phyloP scores from a whole-genome alignment of 2,888 invertebrate genomes.

The Lithophane leautieri region DNA sequence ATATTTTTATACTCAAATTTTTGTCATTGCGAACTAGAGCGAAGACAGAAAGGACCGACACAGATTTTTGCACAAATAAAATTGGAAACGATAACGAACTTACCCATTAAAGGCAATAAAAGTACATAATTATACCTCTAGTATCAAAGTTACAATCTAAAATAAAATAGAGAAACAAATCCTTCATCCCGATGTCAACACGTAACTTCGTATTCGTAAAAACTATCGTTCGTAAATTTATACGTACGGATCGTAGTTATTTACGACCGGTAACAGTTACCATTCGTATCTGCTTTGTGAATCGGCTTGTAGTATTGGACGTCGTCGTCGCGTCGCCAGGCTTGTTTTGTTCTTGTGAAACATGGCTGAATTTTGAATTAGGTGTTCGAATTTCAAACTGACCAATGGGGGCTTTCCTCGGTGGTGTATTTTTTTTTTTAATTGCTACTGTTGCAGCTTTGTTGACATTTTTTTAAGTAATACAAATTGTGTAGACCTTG shows the following conservation, averaged over 20 bases:
- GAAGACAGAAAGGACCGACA: neutral
- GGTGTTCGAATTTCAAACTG: conserved; percentile 44
- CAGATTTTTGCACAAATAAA: neutral
- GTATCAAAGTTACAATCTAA: neutral
- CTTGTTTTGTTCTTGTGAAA: conserved; percentile 56
- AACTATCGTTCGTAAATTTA: conserved; percentile 25
- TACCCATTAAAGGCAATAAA: too few relatives aligned
- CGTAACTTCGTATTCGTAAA: conserved; percentile 20
- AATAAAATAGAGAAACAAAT: conserved; percentile 8
- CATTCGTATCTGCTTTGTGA: conserved; percentile 36
- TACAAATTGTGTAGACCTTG: too few relatives aligned
- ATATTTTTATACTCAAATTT: neutral
- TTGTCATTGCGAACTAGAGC: neutral
- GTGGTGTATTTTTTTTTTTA: neutral
- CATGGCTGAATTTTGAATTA: conserved; percentile 31
- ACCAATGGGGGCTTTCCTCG: neutral
- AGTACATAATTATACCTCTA: too few relatives aligned
- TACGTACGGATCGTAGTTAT: conserved; percentile 38
- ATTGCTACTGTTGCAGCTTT: too few relatives aligned
- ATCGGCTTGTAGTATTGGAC: conserved; percentile 33
- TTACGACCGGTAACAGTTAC: conserved; percentile 44
- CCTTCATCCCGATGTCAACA: conserved; percentile 12
- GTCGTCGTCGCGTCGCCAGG: conserved; percentile 17
- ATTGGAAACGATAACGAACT: neutral
- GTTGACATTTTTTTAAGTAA: neutral